Percentiles rank a stretch among this genome's conserved stretches.
Evolutionary conservation across 1,140 invertebrate genomes (phyloP).

Genomic region (Hypothenemus hampei): DNA sequence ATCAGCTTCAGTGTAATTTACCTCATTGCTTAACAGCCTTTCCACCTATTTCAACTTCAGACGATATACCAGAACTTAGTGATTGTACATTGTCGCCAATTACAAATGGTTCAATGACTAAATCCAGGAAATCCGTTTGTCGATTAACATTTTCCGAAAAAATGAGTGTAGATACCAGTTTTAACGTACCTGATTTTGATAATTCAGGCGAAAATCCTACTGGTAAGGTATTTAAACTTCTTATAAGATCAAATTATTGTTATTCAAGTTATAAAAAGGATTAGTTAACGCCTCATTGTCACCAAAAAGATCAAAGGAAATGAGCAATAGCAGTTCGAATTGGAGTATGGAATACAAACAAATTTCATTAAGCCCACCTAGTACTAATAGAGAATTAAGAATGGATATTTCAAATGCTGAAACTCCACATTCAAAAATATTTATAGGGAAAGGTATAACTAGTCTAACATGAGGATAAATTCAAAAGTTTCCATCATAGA

Average conservation of each 20-base stretch:
- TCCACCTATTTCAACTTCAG: too few species aligned
- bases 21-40: too few species aligned
- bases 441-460: constrained; percentile 26
- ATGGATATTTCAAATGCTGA: constrained; percentile 39
- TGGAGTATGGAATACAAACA: constrained; percentile 44
- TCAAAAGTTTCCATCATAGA: too few species aligned
- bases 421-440: constrained; percentile 39
- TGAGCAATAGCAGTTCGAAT: constrained; percentile 29
- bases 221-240: constrained; percentile 1
- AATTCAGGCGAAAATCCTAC: constrained; percentile 1
- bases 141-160: constrained; percentile 31
- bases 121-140: constrained; percentile 20
- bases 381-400: constrained; percentile 19
- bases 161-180: constrained; percentile 35
- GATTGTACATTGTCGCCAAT: constrained; percentile 41
- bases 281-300: too few species aligned
- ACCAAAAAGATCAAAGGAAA: not conserved
- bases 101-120: constrained; percentile 30
- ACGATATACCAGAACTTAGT: constrained; percentile 27
- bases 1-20: too few species aligned
- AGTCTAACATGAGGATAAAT: not conserved
- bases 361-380: constrained; percentile 30
- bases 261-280: too few species aligned
- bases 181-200: constrained; percentile 33
- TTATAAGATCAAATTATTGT: not conserved